Conservation (phyloP, 2,113 vertebrate species). For the Engraulis encrasicolus region DNA sequence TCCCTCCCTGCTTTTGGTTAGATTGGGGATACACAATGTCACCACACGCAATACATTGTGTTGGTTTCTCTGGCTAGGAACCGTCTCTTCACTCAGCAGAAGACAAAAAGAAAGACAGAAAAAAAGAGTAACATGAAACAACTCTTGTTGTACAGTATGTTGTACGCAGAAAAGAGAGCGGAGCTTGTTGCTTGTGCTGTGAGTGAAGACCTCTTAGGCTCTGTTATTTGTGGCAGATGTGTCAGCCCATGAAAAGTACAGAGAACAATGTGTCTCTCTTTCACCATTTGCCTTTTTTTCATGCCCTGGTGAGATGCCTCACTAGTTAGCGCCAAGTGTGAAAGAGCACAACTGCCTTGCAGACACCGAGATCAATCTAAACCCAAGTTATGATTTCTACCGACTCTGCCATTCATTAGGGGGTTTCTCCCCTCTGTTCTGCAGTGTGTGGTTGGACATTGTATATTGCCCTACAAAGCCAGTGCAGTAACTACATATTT, state of each 20-base stretch:
- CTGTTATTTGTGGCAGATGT: constrained; percentile 9
- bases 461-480: too few relatives aligned
- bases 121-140: background rate
- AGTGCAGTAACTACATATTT: too few relatives aligned
- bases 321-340: background rate
- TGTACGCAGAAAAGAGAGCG: background rate
- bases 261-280: background rate
- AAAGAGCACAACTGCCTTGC: background rate
- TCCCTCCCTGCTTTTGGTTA: constrained; percentile 34
- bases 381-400: too few relatives aligned
- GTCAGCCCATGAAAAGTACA: background rate
- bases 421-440: too few relatives aligned
- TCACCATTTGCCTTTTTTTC: background rate
- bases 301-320: background rate
- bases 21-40: constrained; percentile 10
- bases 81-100: background rate
- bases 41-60: background rate
- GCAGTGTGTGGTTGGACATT: too few relatives aligned
- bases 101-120: too few relatives aligned
- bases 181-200: background rate
- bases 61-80: background rate
- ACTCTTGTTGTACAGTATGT: background rate
- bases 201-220: background rate
- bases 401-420: background rate
- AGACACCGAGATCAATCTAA: background rate